Base-by-base conservation (phyloP, 2,888 invertebrate species). In the Silvanus unidentatus region DNA sequence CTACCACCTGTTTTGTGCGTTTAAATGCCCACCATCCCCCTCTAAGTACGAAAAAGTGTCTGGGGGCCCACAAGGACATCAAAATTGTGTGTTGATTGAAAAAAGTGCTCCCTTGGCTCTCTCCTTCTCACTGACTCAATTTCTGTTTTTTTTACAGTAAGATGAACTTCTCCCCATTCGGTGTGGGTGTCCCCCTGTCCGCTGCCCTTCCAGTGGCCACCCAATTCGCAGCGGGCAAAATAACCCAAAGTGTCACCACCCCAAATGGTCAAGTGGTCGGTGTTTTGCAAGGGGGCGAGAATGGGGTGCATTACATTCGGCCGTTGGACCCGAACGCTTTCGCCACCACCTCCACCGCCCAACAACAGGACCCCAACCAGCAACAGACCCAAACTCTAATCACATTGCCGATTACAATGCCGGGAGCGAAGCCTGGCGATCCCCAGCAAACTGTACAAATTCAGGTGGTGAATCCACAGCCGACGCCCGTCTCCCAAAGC, bases 81-180 rank as follows among this genome's bases (percentile, higher is more conserved):
- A 64, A 59, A 57, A 51, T 56, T 50, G 42, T 45, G 47, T 47
- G 42, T 45, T 44, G 43, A 42, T 47, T 47, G 49, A 22, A 22
- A 22, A 22, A 3, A 22, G 22, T 22, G n/a, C n/a, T n/a, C n/a
- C n/a, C n/a, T n/a, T n/a, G n/a, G n/a, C n/a, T n/a, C n/a, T n/a
- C n/a, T n/a, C n/a, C n/a, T n/a, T n/a, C n/a, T n/a, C n/a, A n/a
- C n/a, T n/a, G n/a, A n/a, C n/a, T 44, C 29, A 36, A 28, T 8
- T 35, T 35, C 35, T n/a, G n/a, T n/a, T n/a, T 35, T 50, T 45
- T 36, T 43, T 49, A 45, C 43, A 49, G 43, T 52, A 57, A 75
- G 53, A 88, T 88, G 88, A 88, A 88, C 74, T 88, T 87, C 69
- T 80, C 85, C 49, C 81, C 86, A 50, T 87, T 86, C 68, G 74